Evolutionary conservation across 1,140 invertebrate species (phyloP).

Genomic region (Geopemphigus sp.): DNA sequence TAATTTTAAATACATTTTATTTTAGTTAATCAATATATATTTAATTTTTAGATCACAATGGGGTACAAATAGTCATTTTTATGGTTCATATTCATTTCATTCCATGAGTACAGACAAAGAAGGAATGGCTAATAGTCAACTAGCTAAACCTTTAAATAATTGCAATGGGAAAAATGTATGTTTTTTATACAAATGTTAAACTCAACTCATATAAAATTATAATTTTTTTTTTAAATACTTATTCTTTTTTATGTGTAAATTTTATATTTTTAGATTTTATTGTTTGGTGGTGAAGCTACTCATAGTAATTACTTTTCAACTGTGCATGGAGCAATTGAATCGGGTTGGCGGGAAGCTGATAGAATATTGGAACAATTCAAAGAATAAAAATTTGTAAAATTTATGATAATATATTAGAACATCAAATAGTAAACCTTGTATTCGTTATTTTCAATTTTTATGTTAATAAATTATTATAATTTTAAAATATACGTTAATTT

Average conservation of each 20-base stretch:
- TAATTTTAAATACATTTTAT: neutral
- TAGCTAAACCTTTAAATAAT: slow-evolving; percentile 62
- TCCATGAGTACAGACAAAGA: slow-evolving; percentile 61
- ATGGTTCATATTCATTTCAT: slow-evolving; percentile 70
- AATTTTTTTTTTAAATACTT: neutral
- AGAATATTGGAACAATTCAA: slow-evolving; percentile 55
- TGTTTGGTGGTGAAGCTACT: slow-evolving; percentile 74
- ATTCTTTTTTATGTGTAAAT: neutral
- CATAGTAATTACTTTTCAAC: slow-evolving; percentile 68
- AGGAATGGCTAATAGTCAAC: slow-evolving; percentile 55
- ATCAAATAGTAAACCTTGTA: neutral
- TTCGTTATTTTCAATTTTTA: neutral
- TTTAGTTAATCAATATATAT: slow-evolving; percentile 47
- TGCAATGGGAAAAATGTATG: slow-evolving; percentile 57
- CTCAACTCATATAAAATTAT: neutral
- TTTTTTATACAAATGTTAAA: neutral
- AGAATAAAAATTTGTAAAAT: neutral
- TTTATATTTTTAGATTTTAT: slow-evolving; percentile 56
- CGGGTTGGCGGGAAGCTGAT: slow-evolving; percentile 76
- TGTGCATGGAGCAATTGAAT: slow-evolving; percentile 77
- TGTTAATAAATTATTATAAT: too few relatives aligned
- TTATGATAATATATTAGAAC: neutral
- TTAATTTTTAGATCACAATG: slow-evolving; percentile 65
- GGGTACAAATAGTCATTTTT: slow-evolving; percentile 65
- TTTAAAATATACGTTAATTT: too few relatives aligned